Conservation (phyloP, 2,797 vertebrate genomes). For the Brotogeris chrysoptera region DNA sequence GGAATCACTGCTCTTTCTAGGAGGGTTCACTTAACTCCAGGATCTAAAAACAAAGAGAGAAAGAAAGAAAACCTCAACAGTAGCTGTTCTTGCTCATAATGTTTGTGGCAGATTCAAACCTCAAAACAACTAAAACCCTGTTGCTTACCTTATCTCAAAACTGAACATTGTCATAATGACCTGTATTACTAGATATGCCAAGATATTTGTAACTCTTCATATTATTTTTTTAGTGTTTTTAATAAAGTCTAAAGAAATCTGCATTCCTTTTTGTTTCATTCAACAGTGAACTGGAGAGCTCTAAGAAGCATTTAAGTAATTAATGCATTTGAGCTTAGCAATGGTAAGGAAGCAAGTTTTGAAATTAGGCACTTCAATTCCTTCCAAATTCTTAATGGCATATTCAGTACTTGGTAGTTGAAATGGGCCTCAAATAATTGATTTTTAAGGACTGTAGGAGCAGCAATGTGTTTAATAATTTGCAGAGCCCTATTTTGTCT, state of each 20-base stretch:
- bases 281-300: background rate
- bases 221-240: background rate
- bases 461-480: background rate
- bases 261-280: background rate
- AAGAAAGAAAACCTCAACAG: accelerated
- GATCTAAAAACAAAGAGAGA: background rate
- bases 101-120: background rate
- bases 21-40: background rate
- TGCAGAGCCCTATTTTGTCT: background rate
- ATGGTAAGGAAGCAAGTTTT: background rate
- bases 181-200: background rate
- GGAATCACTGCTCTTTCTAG: background rate
- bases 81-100: background rate
- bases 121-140: background rate
- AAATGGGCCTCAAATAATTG: background rate
- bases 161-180: background rate
- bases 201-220: background rate
- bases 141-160: background rate
- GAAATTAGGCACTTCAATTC: background rate
- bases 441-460: background rate
- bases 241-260: background rate
- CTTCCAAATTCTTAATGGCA: background rate
- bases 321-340: background rate
- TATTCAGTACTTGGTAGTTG: background rate
- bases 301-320: background rate